These are phyloP conservation scores for Aradophagus sp. DNA, from an alignment of 1,140 invertebrate species.

Conservation along the genomic window DNA sequence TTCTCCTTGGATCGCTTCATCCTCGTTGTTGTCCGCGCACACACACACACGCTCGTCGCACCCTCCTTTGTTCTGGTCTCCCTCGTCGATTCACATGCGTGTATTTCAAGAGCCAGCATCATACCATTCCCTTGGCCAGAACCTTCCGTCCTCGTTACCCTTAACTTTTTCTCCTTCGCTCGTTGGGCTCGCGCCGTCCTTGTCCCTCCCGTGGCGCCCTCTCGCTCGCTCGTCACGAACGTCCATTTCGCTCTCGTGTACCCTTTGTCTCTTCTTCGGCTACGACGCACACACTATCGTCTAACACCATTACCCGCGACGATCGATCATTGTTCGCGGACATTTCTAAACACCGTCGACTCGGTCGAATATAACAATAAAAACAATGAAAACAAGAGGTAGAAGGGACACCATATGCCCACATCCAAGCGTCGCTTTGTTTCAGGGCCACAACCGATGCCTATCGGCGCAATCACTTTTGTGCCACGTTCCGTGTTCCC, in stretches of 20 bases:
- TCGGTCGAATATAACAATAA: constrained; percentile 6
- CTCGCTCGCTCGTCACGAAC: neutral
- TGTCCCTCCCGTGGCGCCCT: neutral
- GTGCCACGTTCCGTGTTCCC: constrained; percentile 23
- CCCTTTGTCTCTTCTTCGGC: constrained; percentile 38
- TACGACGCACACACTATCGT: constrained; percentile 33
- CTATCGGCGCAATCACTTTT: constrained; percentile 35
- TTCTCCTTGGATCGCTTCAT: constrained; percentile 4
- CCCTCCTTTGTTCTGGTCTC: constrained; percentile 48
- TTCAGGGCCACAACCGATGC: constrained; percentile 15
- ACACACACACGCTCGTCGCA: constrained; percentile 43
- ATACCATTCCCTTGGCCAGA: constrained; percentile 29
- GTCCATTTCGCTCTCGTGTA: constrained; percentile 3
- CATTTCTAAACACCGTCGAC: constrained; percentile 48
- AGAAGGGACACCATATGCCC: constrained; percentile 39
- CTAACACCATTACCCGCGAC: constrained; percentile 40
- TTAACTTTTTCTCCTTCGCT: constrained; percentile 29
- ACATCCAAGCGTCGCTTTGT: constrained; percentile 25
- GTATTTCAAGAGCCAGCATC: constrained; percentile 40
- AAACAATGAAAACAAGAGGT: neutral
- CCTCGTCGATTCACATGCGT: constrained; percentile 45
- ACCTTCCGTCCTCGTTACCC: constrained; percentile 38
- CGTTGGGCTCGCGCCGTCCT: neutral
- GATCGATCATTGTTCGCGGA: constrained; percentile 50
- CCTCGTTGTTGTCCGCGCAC: constrained; percentile 16